Evolutionary conservation across 2,797 vertebrate genomes (phyloP), one percentile per base, ranked within the genome.

Genomic region (Psittacula derbiana): DNA sequence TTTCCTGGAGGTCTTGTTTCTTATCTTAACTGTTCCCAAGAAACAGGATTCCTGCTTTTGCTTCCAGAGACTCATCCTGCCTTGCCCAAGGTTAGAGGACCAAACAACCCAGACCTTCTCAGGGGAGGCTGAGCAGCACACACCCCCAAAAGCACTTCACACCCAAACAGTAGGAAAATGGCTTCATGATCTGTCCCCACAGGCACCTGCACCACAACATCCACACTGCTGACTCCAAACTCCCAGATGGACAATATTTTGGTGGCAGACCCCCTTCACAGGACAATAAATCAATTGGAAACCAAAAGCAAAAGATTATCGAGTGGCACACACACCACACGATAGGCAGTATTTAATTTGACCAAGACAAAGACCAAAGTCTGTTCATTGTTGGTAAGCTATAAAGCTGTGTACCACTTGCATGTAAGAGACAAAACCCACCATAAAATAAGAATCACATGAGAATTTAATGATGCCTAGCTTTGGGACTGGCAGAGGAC

Each of bases 141-240:
- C 11, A 47, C 36, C 33, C 31, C 44, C 25, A 21, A 75, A 65
- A 69, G 27, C 60, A 13, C 60, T 60, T 67, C 47, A 60, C 36
- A 33, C 23, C 23, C 75, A 57, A 67, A 52, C 10, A 49, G 15
- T 0, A 52, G 0, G 0, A 41, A 75, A 88, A 72, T 12, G 1
- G 0, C 50, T 58, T 66, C 67, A 38, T 0, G 0, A 41, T 31
- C 60, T 21, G 7, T 67, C 50, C 38, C 40, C 2, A 58, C 33
- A 36, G 33, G 40, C 12, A 8, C 69, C n/a, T 72, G 69, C 53
- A 74, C 44, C 31, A 40, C 60, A 19, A 23, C 12, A 17, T 33
- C 38, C 71, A 58, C 1, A 0, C 40, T 21, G 25, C 38, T 25
- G 12, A 24, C 44, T 65, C 46, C 64, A 62, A n/a, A 66, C 50